Evolutionary conservation across 2,113 vertebrate genomes (phyloP).

Genomic region (Formicarius rufipectus): DNA sequence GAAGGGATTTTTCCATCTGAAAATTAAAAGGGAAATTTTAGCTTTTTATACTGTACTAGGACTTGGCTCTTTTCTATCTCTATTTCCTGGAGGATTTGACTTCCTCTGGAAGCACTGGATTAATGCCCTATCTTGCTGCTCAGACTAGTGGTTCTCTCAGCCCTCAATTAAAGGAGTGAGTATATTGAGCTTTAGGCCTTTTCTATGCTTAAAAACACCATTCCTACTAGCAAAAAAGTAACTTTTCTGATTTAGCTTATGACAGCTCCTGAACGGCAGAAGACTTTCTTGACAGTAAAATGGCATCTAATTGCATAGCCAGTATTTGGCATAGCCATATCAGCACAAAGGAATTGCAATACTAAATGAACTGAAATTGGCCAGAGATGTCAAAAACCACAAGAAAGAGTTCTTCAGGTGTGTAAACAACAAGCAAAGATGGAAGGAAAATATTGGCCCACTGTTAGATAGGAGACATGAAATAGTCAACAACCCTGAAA

Average conservation of each 20-base stretch:
- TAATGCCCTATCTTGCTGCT: conserved; percentile 13
- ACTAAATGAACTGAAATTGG: neutral
- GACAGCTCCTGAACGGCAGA: neutral
- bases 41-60: conserved; percentile 24
- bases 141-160: conserved; percentile 1
- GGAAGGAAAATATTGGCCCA: neutral
- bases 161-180: conserved; percentile 19
- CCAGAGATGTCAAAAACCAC: neutral
- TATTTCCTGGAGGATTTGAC: conserved; percentile 50
- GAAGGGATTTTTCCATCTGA: conserved; percentile 30
- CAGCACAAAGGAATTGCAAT: neutral
- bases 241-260: conserved; percentile 18
- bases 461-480: neutral
- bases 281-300: neutral
- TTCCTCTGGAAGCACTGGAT: conserved; percentile 45
- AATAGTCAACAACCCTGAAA: neutral
- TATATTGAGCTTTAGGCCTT: conserved; percentile 12
- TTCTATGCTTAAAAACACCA: neutral
- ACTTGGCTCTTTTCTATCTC: conserved; percentile 9
- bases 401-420: neutral
- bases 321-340: neutral
- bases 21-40: conserved; percentile 42
- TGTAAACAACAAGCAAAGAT: neutral
- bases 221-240: neutral
- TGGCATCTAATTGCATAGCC: neutral